These are phyloP conservation scores for Rhegmatorhina hoffmannsi DNA, from an alignment of 2,113 vertebrate species.

Conservation along the genomic window DNA sequence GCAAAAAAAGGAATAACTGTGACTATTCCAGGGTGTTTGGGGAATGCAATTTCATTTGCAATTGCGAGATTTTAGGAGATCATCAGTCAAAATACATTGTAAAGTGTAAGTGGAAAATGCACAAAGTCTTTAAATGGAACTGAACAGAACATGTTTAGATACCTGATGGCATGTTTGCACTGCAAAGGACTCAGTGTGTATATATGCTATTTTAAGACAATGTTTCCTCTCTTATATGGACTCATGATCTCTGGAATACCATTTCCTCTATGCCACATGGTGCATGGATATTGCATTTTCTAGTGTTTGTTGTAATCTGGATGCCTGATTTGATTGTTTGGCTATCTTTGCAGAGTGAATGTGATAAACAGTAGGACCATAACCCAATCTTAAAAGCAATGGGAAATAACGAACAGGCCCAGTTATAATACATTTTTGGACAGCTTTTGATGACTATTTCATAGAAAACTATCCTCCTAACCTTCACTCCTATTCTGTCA, in stretches of 20 bases:
- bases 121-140: not conserved
- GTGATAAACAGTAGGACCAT: conserved; percentile 50
- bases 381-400: conserved; percentile 61
- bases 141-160: not conserved
- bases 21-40: not conserved
- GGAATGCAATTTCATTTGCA: not conserved
- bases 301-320: conserved; percentile 37
- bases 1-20: not conserved
- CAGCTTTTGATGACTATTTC: conserved; percentile 9
- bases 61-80: not conserved
- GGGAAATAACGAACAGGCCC: conserved; percentile 38
- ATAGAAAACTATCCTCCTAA: not conserved
- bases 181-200: not conserved
- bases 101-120: not conserved
- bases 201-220: not conserved
- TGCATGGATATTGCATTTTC: not conserved
- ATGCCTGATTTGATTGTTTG: conserved; percentile 60
- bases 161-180: not conserved
- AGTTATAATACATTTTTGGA: conserved; percentile 13
- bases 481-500: not conserved
- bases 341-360: conserved; percentile 56
- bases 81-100: not conserved
- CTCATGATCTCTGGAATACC: not conserved
- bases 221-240: not conserved
- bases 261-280: conserved; percentile 34